These are phyloP conservation scores for Urophycis tenuis DNA, from an alignment of 2,797 vertebrate species.

Conservation along the genomic window DNA sequence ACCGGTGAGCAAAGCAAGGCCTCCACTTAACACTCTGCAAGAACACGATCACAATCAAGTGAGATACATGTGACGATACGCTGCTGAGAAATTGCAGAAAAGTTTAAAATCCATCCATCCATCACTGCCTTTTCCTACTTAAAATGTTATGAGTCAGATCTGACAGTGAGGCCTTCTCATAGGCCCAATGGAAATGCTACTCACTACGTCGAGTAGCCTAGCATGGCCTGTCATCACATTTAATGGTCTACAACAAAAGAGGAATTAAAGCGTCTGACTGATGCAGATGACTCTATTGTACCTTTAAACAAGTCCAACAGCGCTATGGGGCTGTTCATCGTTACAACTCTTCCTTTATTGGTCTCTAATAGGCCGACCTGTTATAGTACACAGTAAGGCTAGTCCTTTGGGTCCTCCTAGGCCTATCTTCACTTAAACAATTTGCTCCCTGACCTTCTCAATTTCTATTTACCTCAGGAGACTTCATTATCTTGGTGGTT, in stretches of 20 bases:
- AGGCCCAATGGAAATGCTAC: no score
- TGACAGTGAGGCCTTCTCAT: not conserved
- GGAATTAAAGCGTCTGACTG: not conserved
- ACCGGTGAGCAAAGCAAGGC: not conserved
- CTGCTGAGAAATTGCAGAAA: no score
- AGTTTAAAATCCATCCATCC: no score
- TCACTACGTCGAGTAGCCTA: not conserved
- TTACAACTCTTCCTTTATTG: not conserved
- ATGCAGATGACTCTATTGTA: no score
- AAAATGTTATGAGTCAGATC: not conserved
- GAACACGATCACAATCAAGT: no score
- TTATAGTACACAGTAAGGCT: no score
- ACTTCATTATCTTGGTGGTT: conserved; percentile 40
- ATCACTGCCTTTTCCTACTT: not conserved
- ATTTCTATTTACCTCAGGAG: conserved; percentile 14
- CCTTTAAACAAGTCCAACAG: not conserved
- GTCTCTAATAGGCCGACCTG: no score
- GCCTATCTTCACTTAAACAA: no score
- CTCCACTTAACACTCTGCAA: not conserved
- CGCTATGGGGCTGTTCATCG: not conserved
- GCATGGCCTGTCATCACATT: not conserved
- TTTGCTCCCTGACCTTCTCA: not conserved
- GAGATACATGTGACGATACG: no score
- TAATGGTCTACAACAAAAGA: not conserved
- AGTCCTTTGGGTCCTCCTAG: no score